Evolutionary conservation across 2,797 vertebrate genomes (phyloP), one percentile per base, ranked within the genome.

Genomic region (Carduelis carduelis): DNA sequence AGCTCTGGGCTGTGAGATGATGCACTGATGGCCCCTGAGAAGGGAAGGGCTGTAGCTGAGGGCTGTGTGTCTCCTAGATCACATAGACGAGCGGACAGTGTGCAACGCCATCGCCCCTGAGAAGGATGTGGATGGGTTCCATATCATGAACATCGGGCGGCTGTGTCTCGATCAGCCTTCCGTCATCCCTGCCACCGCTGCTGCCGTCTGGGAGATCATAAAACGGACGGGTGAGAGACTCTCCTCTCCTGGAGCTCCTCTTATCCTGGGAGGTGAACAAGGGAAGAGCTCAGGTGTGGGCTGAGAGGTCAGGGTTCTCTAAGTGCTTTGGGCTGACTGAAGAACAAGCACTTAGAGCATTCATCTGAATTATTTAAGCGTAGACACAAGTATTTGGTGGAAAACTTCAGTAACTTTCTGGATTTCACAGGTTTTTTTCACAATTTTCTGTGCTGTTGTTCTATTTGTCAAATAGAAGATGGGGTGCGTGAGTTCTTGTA

Each of bases 51-150:
- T 22, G 82, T 28, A 6, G 44, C 10, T 65, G 39, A 64, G 78
- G 43, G 32, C 30, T 5, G 1, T 27, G 53, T 90, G 46, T 90
- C 90, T 93, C 80, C 98, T 81, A 98, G 99, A 97, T 35, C 99
- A 99, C 89, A 98, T 99, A 24, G 98, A 98, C 13, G 99, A 99
- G 59, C 97, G 98, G 88, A 95, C 98, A 2, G 98, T 99, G 21
- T 99, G 99, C 70, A 99, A 99, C 2, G 98, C 98, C 82, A 98
- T 99, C 7, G 95, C 98, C 47, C 99, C 99, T 26, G 98, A 99
- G 76, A 99, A 99, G 97, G 99, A 99, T 14, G 99, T 99, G 23
- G 99, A 99, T 69, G 99, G 99, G 9, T 99, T 99, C 95, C 99
- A 99, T 37, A 98, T 99, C 69, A 96, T 99, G 75, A 99, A 99